Evolutionary conservation across 2,888 invertebrate species (phyloP), one percentile per base, ranked within the genome.

Genomic region (Steinernema hermaphroditum): DNA sequence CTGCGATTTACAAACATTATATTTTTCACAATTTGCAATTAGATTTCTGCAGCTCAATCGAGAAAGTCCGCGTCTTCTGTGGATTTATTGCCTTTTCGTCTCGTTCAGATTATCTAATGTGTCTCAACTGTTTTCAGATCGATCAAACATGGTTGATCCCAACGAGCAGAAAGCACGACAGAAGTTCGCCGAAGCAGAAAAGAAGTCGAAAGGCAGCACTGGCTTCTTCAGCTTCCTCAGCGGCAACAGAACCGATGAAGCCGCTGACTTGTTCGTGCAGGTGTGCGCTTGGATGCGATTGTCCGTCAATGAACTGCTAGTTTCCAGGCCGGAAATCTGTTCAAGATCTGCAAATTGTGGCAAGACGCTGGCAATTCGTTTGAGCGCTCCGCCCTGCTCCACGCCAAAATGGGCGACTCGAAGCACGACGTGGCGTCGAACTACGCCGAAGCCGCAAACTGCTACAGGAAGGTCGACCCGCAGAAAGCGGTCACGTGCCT

Each of bases 291-390:
- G 71, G 46, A 19, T 46, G 9, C n/a, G n/a, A 19, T 46, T 19
- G 6, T 12, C 43, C 16, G 43, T 41, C n/a, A n/a, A n/a, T n/a
- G n/a, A 41, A 41, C 9, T 41, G 16, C 16, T 34, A 0, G 22
- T 27, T 80, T 94, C 78, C 91, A 95, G 80, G 97, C 96, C 57
- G 98, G 94, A 2, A 99, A 98, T 88, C 91, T 94, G 87, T 98
- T 94, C 89, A 98, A 99, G 90, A 97, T 98, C 94, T 92, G 93
- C 16, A 97, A 98, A 89, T 94, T 95, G 86, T 98, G 98, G 98
- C 90, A 91, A 68, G 92, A 92, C 78, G 97, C 96, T 0, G 98
- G 97, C 0, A 92, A 93, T 86, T 94, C 96, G 14, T 98, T 98
- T 89, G 93, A 93, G 83, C 92, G 92, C 86, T 94, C 96, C 9